Evolutionary conservation across 1,140 invertebrate species (phyloP).

Genomic region (Drosophila teissieri): DNA sequence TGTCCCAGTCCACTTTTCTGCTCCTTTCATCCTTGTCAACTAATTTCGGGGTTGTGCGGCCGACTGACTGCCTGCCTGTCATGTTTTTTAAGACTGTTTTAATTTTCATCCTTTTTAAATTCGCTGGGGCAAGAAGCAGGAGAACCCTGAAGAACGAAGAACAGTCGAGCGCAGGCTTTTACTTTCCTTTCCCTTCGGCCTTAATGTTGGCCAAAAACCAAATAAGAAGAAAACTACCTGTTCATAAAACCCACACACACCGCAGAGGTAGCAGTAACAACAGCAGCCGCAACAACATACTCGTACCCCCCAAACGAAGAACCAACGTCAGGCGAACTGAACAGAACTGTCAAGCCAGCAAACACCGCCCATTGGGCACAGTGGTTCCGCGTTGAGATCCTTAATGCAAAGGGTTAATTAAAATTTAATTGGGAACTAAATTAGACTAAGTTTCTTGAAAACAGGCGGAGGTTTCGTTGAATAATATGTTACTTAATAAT

Average conservation of each 20-base stretch:
- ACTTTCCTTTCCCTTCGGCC: conserved; percentile 61
- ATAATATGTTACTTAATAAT: neutral
- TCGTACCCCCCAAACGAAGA: conserved; percentile 37
- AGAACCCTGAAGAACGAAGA: neutral
- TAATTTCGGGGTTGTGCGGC: conserved; percentile 74
- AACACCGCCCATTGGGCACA: conserved; percentile 40
- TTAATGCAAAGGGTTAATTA: conserved; percentile 20
- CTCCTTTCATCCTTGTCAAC: conserved; percentile 76
- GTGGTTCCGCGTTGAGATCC: conserved; percentile 28
- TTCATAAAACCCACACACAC: conserved; percentile 76
- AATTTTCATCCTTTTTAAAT: conserved; percentile 59
- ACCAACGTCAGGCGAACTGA: conserved; percentile 31
- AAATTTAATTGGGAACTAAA: conserved; percentile 26
- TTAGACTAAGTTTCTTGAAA: conserved; percentile 19
- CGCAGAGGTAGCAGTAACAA: conserved; percentile 43
- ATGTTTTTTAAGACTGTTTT: conserved; percentile 81
- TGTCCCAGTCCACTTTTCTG: conserved; percentile 31
- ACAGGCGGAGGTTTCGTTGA: conserved; percentile 4
- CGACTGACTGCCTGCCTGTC: conserved; percentile 53
- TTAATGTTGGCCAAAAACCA: conserved; percentile 79
- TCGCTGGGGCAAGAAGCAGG: neutral
- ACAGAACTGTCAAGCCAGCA: conserved; percentile 31
- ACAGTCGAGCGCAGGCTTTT: conserved; percentile 57
- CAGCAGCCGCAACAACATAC: conserved; percentile 19
- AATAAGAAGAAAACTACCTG: conserved; percentile 72